Conservation (phyloP, 2,888 invertebrate species). For the Alloscopus bannaensis region DNA sequence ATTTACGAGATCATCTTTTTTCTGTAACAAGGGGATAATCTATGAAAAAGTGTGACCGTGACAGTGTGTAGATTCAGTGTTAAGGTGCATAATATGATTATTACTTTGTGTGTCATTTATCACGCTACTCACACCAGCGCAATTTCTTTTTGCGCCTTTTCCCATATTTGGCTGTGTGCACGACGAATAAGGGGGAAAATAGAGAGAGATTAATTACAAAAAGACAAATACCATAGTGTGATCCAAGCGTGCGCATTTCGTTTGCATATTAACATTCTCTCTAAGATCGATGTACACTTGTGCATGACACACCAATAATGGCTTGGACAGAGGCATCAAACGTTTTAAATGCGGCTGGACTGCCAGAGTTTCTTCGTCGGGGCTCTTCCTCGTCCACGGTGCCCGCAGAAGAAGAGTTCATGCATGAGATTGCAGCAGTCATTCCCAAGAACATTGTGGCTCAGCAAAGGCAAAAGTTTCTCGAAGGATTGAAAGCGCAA, state of each 20-base stretch:
- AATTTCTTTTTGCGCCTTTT: conserved; percentile 22
- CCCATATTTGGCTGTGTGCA: conserved; percentile 47
- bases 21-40: not conserved
- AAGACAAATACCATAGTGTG: too few relatives aligned
- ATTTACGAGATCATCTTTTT: not conserved
- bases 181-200: conserved; percentile 38
- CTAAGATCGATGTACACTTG: too few relatives aligned
- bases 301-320: conserved; percentile 29
- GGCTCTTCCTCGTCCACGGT: conserved; percentile 29
- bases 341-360: conserved; percentile 22
- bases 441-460: conserved; percentile 67
- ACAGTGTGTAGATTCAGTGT: conserved; percentile 32
- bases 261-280: too few relatives aligned
- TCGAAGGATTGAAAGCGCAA: conserved; percentile 18
- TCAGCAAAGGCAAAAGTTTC: conserved; percentile 60
- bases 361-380: conserved; percentile 48
- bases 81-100: not conserved
- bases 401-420: conserved; percentile 52
- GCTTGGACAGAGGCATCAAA: conserved; percentile 58
- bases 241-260: too few relatives aligned
- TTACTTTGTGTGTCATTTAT: not conserved
- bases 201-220: conserved; percentile 22
- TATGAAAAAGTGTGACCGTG: conserved; percentile 38
- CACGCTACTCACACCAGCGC: not conserved
- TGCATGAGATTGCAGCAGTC: conserved; percentile 60